These are phyloP conservation scores for Acleris cristana DNA, from an alignment of 2,888 invertebrate species.

Conservation along the genomic window DNA sequence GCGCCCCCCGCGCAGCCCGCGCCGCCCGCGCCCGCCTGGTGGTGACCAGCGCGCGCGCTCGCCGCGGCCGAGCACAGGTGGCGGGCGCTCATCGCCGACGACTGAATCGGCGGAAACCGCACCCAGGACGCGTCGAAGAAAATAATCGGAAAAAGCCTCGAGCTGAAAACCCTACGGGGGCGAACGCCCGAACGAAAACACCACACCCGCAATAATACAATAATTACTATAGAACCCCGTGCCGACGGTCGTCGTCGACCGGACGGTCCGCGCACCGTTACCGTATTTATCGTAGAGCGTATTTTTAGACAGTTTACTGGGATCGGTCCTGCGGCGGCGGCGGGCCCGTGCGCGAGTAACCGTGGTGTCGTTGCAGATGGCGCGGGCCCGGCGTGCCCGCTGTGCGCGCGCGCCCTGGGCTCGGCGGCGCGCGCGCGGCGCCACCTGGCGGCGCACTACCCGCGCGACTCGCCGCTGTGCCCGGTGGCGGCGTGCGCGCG, in stretches of 20 bases:
- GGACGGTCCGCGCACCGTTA: neutral
- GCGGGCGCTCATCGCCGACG: constrained; percentile 38
- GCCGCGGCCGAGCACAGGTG: constrained; percentile 40
- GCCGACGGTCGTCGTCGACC: constrained; percentile 1
- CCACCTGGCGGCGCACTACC: constrained; percentile 92
- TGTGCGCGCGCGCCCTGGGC: constrained; percentile 87
- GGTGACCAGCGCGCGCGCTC: constrained; percentile 34
- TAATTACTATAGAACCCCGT: constrained; percentile 5
- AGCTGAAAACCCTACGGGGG: neutral
- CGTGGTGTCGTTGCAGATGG: constrained; percentile 86
- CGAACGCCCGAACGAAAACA: constrained; percentile 3
- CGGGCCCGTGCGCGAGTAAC: constrained; percentile 65
- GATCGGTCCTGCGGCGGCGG: constrained; percentile 49
- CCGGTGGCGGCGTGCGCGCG: constrained; percentile 90
- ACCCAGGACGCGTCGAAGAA: constrained; percentile 24
- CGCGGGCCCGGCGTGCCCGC: constrained; percentile 84
- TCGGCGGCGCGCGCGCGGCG: constrained; percentile 87
- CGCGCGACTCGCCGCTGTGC: constrained; percentile 92
- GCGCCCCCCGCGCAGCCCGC: constrained; percentile 38
- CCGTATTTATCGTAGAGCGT: constrained; percentile 34
- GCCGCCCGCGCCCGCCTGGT: constrained; percentile 42
- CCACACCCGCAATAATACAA: neutral
- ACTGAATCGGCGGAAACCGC: constrained; percentile 7
- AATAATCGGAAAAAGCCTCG: constrained; percentile 1
- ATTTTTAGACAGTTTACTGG: constrained; percentile 69